Evolutionary conservation across 2,888 invertebrate species (phyloP).

Genomic region (Callyntrura sp.): DNA sequence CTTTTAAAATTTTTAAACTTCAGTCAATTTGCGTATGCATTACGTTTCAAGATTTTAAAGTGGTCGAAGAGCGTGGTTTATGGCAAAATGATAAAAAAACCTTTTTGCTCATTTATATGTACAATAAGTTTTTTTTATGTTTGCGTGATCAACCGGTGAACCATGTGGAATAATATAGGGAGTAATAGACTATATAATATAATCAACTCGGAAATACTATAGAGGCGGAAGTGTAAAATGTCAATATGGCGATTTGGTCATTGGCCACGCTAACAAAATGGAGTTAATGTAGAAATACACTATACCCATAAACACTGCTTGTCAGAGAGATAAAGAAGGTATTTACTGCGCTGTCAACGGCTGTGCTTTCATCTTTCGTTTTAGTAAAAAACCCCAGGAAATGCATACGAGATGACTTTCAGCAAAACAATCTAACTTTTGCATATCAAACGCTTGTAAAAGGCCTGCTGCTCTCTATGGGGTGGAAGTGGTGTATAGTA

Average conservation of each 20-base stretch:
- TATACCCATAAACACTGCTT: neutral
- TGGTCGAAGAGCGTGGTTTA: neutral
- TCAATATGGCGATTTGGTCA: constrained; percentile 2
- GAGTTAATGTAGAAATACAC: neutral
- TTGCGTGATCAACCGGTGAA: neutral
- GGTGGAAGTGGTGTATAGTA: neutral
- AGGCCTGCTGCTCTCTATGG: neutral
- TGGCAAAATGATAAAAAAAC: neutral
- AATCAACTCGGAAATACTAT: neutral
- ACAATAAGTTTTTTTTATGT: neutral
- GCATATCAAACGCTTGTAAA: constrained; percentile 23
- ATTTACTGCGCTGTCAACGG: neutral
- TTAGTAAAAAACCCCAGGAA: constrained; percentile 1
- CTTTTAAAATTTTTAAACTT: neutral
- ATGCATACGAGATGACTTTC: constrained; percentile 13
- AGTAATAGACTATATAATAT: constrained; percentile 7
- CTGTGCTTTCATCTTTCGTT: too few species aligned
- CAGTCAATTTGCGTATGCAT: neutral
- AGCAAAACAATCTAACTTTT: neutral
- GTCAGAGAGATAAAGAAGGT: neutral
- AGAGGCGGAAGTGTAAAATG: neutral
- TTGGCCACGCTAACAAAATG: constrained; percentile 2
- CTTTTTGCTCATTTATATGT: neutral
- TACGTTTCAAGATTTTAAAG: neutral
- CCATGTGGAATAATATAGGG: neutral